Evolutionary conservation across 2,113 vertebrate species (phyloP), one percentile per base, ranked within the genome.

Genomic region (Lucifuga dentata): DNA sequence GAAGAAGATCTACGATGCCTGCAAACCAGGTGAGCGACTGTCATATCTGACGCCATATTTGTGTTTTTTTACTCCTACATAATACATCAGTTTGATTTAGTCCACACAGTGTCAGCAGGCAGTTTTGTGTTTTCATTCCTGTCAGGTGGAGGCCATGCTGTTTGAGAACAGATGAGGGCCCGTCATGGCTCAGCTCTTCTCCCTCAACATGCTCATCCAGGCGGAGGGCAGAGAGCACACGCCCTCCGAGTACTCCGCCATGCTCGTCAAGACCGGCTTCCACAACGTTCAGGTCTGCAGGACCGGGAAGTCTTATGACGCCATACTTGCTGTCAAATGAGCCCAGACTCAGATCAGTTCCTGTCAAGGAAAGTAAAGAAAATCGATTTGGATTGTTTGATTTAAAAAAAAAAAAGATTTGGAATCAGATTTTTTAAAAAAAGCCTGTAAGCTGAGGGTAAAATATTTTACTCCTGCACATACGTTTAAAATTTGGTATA

Each of bases 171-270:
- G 74, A 1, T 73, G 83, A 5, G 93, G 93, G 0, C 91, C 92
- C 1, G 36, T 92, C 75, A 85, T 72, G 39, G 80, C 88, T 45
- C 93, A 93, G 85, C 66, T 90, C 59, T 90, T 89, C 80, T 93
- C 91, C 46, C 89, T 93, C 58, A 93, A 91, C 88, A 93, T 93
- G 93, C 71, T 93, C 84, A 83, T 93, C 40, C 91, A 92, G 79
- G 55, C 73, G 0, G 76, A 90, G 76, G 93, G 93, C 21, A 81
- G 85, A 15, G 93, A 93, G 73, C 86, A 85, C 8, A 60, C 88
- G 1, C 81, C 90, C 0, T 92, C 91, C 1, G 60, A 89, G 26
- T 93, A 93, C 72, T 75, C 68, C 11, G 17, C 2, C 65, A 64
- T 93, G 69, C 84, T 93, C 39, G 72, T 49, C 3, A 24, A 40